These are phyloP conservation scores for Miniopterus natalensis DNA, from an alignment of 2,113 vertebrate genomes.

Conservation along the genomic window DNA sequence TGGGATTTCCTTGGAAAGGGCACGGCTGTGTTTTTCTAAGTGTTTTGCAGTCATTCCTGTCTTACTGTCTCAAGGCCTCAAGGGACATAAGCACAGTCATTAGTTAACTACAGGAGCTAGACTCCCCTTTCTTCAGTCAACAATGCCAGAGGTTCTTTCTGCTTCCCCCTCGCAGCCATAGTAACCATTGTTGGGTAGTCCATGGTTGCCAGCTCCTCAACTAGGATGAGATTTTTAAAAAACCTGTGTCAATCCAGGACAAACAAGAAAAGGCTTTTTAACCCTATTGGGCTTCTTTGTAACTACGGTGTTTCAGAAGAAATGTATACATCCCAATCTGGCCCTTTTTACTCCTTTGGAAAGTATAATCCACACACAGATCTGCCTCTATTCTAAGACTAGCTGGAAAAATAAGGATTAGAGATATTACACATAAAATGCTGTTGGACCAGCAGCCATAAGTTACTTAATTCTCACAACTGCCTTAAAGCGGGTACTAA, in stretches of 20 bases:
- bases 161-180: conserved; percentile 35
- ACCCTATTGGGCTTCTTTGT: neutral
- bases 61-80: neutral
- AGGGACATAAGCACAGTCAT: neutral
- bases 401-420: neutral
- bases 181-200: conserved; percentile 15
- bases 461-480: neutral
- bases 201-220: neutral
- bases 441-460: neutral
- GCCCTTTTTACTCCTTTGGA: neutral
- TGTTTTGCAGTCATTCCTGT: neutral
- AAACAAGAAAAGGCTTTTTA: conserved; percentile 25
- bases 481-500: neutral
- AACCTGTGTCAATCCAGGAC: conserved; percentile 19
- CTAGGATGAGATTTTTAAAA: neutral
- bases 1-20: neutral
- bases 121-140: neutral
- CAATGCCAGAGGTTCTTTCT: neutral
- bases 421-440: neutral
- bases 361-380: neutral
- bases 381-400: neutral
- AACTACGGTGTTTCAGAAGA: neutral
- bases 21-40: neutral
- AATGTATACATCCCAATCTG: neutral
- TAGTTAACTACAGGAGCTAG: neutral